phyloP scores from a whole-genome alignment of 2,888 invertebrate species.

The Dendrolimus pini region DNA sequence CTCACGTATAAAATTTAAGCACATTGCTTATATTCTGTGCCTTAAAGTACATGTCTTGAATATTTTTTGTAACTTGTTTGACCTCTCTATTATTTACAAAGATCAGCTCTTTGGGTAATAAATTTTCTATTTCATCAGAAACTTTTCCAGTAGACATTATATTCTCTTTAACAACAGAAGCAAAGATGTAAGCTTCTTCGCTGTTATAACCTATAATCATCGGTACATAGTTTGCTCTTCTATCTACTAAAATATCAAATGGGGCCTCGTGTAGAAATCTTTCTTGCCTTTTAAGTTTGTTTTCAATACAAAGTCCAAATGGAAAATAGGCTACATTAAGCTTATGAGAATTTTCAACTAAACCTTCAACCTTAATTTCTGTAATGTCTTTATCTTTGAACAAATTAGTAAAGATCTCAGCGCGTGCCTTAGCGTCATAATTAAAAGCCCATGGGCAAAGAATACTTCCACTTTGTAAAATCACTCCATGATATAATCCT shows the following conservation, averaged over 20 bases:
- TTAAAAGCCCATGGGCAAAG: conserved; percentile 61
- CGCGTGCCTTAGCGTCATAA: conserved; percentile 49
- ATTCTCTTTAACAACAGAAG: conserved; percentile 33
- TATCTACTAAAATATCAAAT: conserved; percentile 31
- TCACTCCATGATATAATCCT: conserved; percentile 52
- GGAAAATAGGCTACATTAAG: conserved; percentile 48
- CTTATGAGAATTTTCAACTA: conserved; percentile 32
- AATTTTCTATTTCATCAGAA: conserved; percentile 22
- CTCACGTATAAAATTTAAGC: conserved; percentile 51
- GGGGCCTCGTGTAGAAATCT: conserved; percentile 44
- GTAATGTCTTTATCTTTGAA: conserved; percentile 21
- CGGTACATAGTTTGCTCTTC: conserved; percentile 35
- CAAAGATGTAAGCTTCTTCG: conserved; percentile 58
- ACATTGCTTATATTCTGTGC: conserved; percentile 32
- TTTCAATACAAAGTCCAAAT: conserved; percentile 55
- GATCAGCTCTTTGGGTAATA: conserved; percentile 52
- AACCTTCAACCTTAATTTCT: conserved; percentile 24
- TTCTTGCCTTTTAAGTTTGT: conserved; percentile 43
- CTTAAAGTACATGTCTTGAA: conserved; percentile 49
- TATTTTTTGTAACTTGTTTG: conserved; percentile 29
- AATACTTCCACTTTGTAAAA: conserved; percentile 57
- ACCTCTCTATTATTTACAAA: conserved; percentile 39
- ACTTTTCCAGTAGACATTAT: conserved; percentile 25
- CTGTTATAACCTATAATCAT: conserved; percentile 56
- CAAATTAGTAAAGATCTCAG: conserved; percentile 23